A percentile compares a stretch with the other conserved stretches of the same genome.
These are phyloP conservation scores for Delphinapterus leucas DNA, from an alignment of 2,113 vertebrate species.

Conservation along the genomic window DNA sequence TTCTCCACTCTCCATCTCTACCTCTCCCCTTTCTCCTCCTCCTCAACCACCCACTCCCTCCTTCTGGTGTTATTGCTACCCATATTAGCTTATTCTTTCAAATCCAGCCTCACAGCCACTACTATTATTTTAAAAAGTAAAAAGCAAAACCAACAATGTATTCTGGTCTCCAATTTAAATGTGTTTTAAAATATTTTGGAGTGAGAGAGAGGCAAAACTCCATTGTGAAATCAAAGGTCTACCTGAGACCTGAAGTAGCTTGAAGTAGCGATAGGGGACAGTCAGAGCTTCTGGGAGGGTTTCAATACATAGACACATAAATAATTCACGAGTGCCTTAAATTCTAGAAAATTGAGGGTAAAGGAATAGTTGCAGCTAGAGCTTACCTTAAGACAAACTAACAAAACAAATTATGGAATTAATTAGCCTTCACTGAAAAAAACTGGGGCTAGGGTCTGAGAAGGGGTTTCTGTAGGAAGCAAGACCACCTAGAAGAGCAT, in stretches of 20 bases:
- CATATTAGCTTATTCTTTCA: not conserved
- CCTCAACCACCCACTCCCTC: not conserved
- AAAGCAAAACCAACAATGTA: not conserved
- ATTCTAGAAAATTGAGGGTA: not conserved
- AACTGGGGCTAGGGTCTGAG: not conserved
- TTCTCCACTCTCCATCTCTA: not conserved
- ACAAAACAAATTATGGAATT: not conserved
- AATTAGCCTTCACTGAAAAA: not conserved
- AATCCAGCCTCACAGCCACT: not conserved
- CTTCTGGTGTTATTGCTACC: not conserved
- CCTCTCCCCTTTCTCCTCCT: not conserved
- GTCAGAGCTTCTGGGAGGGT: not conserved
- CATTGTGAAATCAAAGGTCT: not conserved
- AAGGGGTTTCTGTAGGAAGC: not conserved
- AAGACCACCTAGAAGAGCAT: not conserved
- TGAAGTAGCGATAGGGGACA: rapidly evolving
- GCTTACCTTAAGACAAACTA: not conserved
- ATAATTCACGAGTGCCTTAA: not conserved
- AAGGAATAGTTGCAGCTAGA: not conserved
- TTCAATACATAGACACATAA: not conserved
- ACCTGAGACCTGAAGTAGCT: not conserved
- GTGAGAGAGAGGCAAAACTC: not conserved
- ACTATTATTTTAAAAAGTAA: not conserved
- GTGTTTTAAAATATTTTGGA: not conserved
- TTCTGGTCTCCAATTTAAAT: not conserved